Evolutionary conservation across 2,797 vertebrate genomes (phyloP).

Genomic region (Heteromormyrus szaboi): DNA sequence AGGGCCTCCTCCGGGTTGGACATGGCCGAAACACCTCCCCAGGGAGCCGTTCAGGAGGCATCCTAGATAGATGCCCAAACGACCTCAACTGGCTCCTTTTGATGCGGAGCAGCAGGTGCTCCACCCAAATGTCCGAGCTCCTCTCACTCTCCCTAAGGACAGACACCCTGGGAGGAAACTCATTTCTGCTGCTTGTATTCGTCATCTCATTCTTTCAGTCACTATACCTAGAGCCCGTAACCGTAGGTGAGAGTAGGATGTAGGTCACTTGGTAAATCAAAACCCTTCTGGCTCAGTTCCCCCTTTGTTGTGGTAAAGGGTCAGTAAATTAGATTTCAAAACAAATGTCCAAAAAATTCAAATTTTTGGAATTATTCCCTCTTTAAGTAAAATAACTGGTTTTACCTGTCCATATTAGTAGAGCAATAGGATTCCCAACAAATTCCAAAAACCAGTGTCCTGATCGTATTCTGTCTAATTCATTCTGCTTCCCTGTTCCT

Average conservation of each 20-base stretch:
- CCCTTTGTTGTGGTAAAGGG: not conserved
- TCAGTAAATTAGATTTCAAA: not conserved
- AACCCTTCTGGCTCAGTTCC: not conserved
- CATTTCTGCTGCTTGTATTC: not conserved
- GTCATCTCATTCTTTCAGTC: not conserved
- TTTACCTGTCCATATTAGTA: not conserved
- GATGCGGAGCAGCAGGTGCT: not conserved
- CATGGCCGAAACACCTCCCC: not conserved
- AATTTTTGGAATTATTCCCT: not conserved
- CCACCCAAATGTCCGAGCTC: not conserved
- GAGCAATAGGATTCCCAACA: conserved; percentile 34
- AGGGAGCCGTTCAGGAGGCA: not conserved
- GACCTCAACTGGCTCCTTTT: not conserved
- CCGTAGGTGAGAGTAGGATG: not conserved
- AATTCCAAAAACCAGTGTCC: conserved; percentile 49
- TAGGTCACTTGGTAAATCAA: not conserved
- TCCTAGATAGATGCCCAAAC: not conserved
- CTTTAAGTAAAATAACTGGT: not conserved
- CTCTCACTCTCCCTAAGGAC: not conserved
- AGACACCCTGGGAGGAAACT: not conserved
- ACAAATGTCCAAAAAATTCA: not conserved
- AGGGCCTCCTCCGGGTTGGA: not conserved
- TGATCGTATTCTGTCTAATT: conserved; percentile 60
- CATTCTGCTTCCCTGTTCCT: conserved; percentile 46
- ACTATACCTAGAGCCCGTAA: not conserved